Evolutionary conservation across 2,113 vertebrate genomes (phyloP), one percentile per base, ranked within the genome.

Genomic region (Manacus vitellinus): DNA sequence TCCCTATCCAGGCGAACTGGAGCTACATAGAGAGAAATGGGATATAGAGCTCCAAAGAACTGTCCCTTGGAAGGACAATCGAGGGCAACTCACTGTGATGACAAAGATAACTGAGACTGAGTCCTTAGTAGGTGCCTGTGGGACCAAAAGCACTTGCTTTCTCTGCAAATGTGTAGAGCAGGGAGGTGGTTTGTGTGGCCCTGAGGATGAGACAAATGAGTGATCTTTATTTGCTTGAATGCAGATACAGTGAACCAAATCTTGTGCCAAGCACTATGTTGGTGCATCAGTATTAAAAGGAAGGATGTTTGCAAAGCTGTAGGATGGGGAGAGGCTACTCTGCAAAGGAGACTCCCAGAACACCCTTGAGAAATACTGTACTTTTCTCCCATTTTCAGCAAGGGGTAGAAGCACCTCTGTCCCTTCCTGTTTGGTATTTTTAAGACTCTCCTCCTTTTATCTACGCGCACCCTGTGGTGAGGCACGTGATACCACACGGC

Each of bases 41-140:
- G 2, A 14, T 70, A 11, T 37, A 85, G 65, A 58, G 10, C n/a
- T 79, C 20, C 28, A 16, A 54, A 65, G 35, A 56, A 1, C 4
- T 49, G 68, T 4, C 21, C 31, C 24, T 44, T 66, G 71, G 27
- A 54, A 76, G 52, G 54, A 39, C 1, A 0, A 1, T 4, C 0
- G 1, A 49, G 37, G 20, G 14, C 54, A 73, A 5, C 39, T 84
- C 37, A 8, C 5, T 0, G 0, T 0, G 0, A 25, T 20, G 54
- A 4, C 39, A 17, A 15, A 61, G 63, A 27, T 5, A 33, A 14
- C 15, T 10, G 58, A 76, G 49, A 5, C 39, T 4, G 21, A 47
- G 20, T 39, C 39, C 22, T 28, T 35, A 30, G 43, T 22, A 30
- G 9, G 12, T 58, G 44, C 23, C 27, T 22, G 27, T 24, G 21